Evolutionary conservation across 2,797 vertebrate species (phyloP), one percentile per base, ranked within the genome.

Genomic region (Podarcis lilfordi): DNA sequence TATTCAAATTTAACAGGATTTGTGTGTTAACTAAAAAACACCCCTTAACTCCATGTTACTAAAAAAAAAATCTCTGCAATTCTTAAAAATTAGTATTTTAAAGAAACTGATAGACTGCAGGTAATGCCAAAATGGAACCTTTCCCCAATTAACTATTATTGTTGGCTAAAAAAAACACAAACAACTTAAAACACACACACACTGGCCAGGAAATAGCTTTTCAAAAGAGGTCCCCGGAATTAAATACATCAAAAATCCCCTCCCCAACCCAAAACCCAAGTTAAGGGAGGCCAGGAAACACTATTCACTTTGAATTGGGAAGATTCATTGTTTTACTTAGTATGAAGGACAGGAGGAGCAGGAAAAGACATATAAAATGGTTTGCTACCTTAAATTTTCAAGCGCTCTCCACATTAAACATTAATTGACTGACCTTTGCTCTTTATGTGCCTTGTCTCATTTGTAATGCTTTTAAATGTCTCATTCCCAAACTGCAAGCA

Each of bases 121-220:
- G n/a, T 74, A 87, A 93, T 86, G 87, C 78, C 91, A 79, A 87
- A 81, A 83, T 0, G 71, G 91, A 93, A 61, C 76, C 71, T 86
- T 89, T 88, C 75, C 82, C 82, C 86, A 90, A 87, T 86, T 80
- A 83, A 69, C 90, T 23, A 81, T 61, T 86, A 89, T 82, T 89
- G 86, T 29, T 23, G 25, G 61, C 11, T 9, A 9, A n/a, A 27
- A n/a, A 17, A 13, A 2, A 21, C 13, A 25, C 13, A 68, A 83
- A 50, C 0, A 8, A 71, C 19, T 55, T 15, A 55, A 32, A 64
- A 43, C 43, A 43, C 7, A 88, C 68, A 78, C 87, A 83, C 87
- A 4, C 40, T 69, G 27, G 61, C 59, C 13, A 82, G 29, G n/a
- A 66, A 69, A 83, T 77, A 45, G 9, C 74, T 50, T 55, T 64